These are phyloP conservation scores for Sarcophaga caerulescens DNA, from an alignment of 2,888 invertebrate genomes.

Conservation along the genomic window DNA sequence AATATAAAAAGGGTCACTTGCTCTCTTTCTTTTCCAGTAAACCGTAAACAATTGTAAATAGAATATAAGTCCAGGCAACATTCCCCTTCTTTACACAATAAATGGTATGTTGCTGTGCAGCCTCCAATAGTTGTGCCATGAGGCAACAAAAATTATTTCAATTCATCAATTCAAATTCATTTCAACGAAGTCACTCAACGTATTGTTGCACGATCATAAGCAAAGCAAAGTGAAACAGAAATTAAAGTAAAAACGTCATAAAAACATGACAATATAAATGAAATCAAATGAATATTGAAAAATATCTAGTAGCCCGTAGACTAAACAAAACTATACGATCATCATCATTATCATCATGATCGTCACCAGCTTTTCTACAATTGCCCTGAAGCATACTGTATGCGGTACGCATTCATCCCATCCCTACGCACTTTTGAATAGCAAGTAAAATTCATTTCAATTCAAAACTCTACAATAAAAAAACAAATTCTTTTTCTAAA, in stretches of 20 bases:
- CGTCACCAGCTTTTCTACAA: background rate
- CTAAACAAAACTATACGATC: background rate
- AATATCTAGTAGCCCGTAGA: constrained; percentile 19
- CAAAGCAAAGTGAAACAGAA: no score
- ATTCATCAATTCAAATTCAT: constrained; percentile 50
- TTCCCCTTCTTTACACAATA: constrained; percentile 4
- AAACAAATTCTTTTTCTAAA: constrained; percentile 36
- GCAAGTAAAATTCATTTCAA: constrained; percentile 62
- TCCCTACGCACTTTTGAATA: constrained; percentile 19
- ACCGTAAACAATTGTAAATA: constrained; percentile 1
- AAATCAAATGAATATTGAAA: constrained; percentile 34
- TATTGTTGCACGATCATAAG: background rate
- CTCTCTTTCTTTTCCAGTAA: constrained; percentile 12
- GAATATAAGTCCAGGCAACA: constrained; percentile 16
- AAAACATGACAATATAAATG: constrained; percentile 37
- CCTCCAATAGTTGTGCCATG: background rate
- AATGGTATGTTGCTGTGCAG: background rate
- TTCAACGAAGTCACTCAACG: constrained; percentile 60
- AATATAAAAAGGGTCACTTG: constrained; percentile 60
- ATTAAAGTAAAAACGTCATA: constrained; percentile 18
- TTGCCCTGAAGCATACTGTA: background rate
- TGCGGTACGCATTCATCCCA: background rate
- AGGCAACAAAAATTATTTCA: constrained; percentile 9
- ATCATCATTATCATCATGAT: background rate
- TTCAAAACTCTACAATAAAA: constrained; percentile 56